Evolutionary conservation across 2,797 vertebrate genomes (phyloP).

Genomic region (Rallus crepitans): DNA sequence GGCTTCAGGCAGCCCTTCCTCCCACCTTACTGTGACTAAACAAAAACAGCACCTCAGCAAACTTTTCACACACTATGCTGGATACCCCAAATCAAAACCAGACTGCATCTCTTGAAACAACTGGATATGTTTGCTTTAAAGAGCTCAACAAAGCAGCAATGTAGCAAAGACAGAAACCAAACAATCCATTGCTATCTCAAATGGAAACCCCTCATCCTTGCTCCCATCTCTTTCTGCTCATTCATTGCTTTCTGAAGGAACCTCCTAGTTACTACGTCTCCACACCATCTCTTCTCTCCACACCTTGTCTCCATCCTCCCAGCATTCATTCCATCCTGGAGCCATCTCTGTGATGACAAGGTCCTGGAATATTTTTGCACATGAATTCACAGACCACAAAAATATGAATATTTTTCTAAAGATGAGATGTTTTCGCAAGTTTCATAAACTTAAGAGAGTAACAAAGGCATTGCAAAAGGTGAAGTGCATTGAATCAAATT

Average conservation of each 20-base stretch:
- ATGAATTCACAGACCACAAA: not conserved
- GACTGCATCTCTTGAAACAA: not conserved
- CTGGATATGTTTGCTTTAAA: rapidly evolving
- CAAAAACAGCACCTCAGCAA: not conserved
- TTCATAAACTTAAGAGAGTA: not conserved
- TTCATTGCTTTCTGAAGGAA: not conserved
- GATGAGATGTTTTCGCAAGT: not conserved
- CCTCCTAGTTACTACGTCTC: not conserved
- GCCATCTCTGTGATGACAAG: not conserved
- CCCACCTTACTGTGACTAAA: not conserved
- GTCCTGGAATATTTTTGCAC: not conserved
- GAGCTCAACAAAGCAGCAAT: not conserved
- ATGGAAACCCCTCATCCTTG: not conserved
- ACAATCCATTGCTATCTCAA: not conserved
- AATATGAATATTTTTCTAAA: not conserved
- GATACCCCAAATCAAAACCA: not conserved
- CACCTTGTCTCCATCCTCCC: not conserved
- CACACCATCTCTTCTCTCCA: not conserved
- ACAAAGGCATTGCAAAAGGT: not conserved
- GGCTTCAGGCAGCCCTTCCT: not conserved
- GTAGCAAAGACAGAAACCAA: not conserved
- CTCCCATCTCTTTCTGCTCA: not conserved
- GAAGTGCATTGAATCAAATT: not conserved
- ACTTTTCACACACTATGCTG: not conserved
- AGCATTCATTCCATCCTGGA: not conserved